Evolutionary conservation across 2,113 vertebrate genomes (phyloP), one percentile per base, ranked within the genome.

Genomic region (Labrus mixtus): DNA sequence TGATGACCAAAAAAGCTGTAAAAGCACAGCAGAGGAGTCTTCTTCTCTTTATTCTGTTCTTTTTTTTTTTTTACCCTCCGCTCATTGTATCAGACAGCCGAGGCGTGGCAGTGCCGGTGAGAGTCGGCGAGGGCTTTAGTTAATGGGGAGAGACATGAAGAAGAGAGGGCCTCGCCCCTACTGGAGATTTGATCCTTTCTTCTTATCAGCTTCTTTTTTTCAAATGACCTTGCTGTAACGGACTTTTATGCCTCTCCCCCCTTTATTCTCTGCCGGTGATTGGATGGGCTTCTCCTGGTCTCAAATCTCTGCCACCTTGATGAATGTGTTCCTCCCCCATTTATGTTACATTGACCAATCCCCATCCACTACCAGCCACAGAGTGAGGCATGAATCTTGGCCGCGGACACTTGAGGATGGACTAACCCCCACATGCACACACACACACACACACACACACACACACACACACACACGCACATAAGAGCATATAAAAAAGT

Each of bases 191-290:
- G 87, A 92, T 93, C 87, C 81, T 73, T 81, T 65, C 72, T 62
- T 90, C 92, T 91, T 87, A 91, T 92, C 89, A 79, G 85, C 75
- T 88, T 89, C 76, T 90, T 91, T 90, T 91, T 92, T 90, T 84
- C 87, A 82, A 83, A 89, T 87, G 90, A 91, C 92, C 91, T 93
- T 93, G 91, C 89, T 43, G 61, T 76, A 57, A 57, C 71, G 6
- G 87, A 84, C 85, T 82, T 91, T 92, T 89, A 90, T 88, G 73
- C 80, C 71, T 84, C 65, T 71, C 82, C 70, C 82, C 70, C 79
- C 73, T 88, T 88, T 89, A 89, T 91, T 89, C 87, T 78, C 79
- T 43, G 48, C 69, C 29, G 8, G 51, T 89, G 89, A 92, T 90
- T 90, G 87, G 90, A 89, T 83, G 83, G 83, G 78, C 58, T 83